A percentile compares a stretch with the other conserved stretches of the same genome.
Conservation (phyloP, 1,140 invertebrate genomes). For the Caenorhabditis brenneri region DNA sequence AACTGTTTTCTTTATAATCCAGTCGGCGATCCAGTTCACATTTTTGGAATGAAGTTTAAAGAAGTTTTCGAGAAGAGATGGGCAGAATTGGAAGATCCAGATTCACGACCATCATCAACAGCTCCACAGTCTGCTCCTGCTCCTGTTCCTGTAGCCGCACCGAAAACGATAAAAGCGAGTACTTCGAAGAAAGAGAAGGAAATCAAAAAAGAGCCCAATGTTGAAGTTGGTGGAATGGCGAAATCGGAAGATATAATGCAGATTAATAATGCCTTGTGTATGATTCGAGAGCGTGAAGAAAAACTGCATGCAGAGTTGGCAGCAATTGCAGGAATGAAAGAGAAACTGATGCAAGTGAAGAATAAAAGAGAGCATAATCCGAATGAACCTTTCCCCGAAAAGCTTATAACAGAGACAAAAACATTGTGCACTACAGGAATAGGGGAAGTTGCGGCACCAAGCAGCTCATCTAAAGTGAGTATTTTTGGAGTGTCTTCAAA, state of each 20-base stretch:
- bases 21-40: constrained; percentile 9
- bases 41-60: not conserved
- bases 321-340: not conserved
- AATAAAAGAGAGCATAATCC: not conserved
- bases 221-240: not conserved
- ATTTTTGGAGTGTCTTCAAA: too few species aligned
- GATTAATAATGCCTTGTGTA: constrained; percentile 16
- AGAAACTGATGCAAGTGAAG: not conserved
- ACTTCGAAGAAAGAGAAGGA: not conserved
- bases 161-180: not conserved
- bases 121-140: not conserved
- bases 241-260: constrained; percentile 21
- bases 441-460: too few species aligned
- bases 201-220: not conserved
- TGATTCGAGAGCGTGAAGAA: not conserved
- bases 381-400: constrained; percentile 14
- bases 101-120: not conserved
- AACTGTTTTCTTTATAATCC: constrained; percentile 70
- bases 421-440: not conserved
- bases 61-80: constrained; percentile 28
- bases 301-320: not conserved
- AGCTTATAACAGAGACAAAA: not conserved
- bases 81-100: not conserved
- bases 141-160: not conserved
- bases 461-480: not conserved